Base-by-base conservation (phyloP, 2,888 invertebrate species). In the Melinopterus prodromus region DNA sequence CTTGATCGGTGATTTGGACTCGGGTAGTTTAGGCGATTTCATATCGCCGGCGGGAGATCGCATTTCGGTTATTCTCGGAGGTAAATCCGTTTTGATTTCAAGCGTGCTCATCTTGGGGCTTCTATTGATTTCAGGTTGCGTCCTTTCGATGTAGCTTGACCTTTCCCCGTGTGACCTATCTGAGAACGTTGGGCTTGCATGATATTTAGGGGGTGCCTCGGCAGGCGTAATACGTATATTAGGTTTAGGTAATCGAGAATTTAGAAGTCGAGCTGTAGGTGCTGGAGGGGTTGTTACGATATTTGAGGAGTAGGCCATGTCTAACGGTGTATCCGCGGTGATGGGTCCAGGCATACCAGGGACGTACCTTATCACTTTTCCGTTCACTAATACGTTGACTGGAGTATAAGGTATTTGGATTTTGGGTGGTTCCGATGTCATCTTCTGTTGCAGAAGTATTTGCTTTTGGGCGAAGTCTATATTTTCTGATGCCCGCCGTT, bases 301-400 rank as follows among this genome's bases (percentile, higher is more conserved):
- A 77, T 80, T 83, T 74, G 82, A 79, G 12, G 78, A 80, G 79
- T 86, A 86, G 9, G 83, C 82, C 79, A 86, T 83, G 26, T 86
- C 85, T 35, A 85, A 78, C 6, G 79, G 87, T 36, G 85, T 85
- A 69, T 88, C 88, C 0, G 96, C 87, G 7, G 85, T 86, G n/a
- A 89, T 85, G 3, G 96, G 97, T 9, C 96, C 96, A 0, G 97
- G 96, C 89, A 97, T 97, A 14, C 96, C 97, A 6, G 96, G 96
- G 12, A 97, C 96, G 88, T 95, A 94, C 0, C 96, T 95, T 86
- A 97, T 95, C n/a, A 94, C 90, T 88, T 95, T 95, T 26, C 95
- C 95, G 82, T 93, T 92, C 70, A 93, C 90, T 1, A 91, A 87
- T 70, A 91, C 83, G 77, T 90, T 91, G 83, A 92, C 85, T 2